Base-by-base conservation (phyloP, 2,113 vertebrate genomes). In the Gavialis gangeticus region DNA sequence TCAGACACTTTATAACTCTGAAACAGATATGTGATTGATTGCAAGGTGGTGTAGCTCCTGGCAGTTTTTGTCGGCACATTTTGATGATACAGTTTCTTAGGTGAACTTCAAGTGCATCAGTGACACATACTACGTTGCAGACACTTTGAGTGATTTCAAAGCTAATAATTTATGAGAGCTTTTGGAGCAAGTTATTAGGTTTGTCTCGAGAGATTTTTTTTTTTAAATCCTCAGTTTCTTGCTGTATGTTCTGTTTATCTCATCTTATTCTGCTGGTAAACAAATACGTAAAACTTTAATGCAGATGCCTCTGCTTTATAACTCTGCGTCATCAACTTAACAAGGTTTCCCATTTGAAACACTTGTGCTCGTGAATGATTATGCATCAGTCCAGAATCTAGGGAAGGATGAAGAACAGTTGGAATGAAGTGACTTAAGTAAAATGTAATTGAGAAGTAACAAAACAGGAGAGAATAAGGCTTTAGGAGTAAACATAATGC, bases 161-260 rank as follows among this genome's bases (percentile, higher is more conserved):
- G 94, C 94, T 97, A 97, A 98, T 97, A 97, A 97, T 98, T 98
- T 97, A 97, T 97, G 97, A 98, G 97, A 96, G 90, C 90, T 97
- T 97, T 97, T 97, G 94, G 89, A 97, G 90, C 55, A 89, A 94
- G 84, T 98, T 98, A 97, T 97, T 97, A 96, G 88, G 90, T 97
- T 97, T 94, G 81, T 97, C 96, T 96, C 93, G 91, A 75, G 90
- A 97, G 89, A 97, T 93, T 97, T 97, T 92, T 94, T 94, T 97
- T 82, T 92, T 97, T 93, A 60, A 97, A 94, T 95, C 91, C 69
- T 85, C 64, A 84, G 46, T 95, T 96, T 46, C 71, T 96, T 17
- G 2, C 88, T 84, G 67, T 89, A 46, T 91, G 21, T 93, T 95
- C 81, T 97, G 75, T 97, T 97, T 97, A 89, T 94, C 80, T 94